phyloP scores from a whole-genome alignment of 2,113 vertebrate species.

The Strigops habroptila region DNA sequence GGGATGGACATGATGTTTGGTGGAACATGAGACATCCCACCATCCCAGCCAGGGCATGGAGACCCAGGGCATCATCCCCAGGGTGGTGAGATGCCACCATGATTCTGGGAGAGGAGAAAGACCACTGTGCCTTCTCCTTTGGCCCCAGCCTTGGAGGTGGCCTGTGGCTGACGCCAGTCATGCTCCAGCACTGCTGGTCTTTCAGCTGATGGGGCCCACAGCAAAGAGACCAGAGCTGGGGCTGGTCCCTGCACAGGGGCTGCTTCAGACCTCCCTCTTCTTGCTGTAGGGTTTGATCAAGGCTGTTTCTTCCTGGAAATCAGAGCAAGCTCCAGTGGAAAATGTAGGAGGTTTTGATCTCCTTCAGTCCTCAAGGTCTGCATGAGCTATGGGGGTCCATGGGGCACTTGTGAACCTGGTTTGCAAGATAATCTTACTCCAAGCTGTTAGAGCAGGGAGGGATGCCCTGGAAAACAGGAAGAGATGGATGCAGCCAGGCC shows the following conservation, averaged over 20 bases:
- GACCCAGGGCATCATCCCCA: not conserved
- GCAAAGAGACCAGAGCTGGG: not conserved
- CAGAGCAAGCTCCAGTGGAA: not conserved
- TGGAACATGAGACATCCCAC: not conserved
- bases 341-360: not conserved
- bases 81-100: fast-evolving
- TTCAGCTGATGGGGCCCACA: fast-evolving
- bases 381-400: fast-evolving
- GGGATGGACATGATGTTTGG: fast-evolving
- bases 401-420: not conserved
- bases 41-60: fast-evolving
- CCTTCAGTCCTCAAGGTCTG: not conserved
- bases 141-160: too few relatives aligned
- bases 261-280: not conserved
- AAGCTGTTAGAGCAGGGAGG: too few relatives aligned
- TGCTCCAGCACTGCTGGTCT: not conserved
- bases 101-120: not conserved
- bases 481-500: not conserved
- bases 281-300: not conserved
- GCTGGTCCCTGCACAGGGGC: not conserved
- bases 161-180: fast-evolving
- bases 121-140: not conserved
- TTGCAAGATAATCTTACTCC: not conserved
- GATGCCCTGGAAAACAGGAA: not conserved
- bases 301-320: not conserved